Conservation (phyloP, 2,888 invertebrate genomes). For the Andrena trimmerana region DNA sequence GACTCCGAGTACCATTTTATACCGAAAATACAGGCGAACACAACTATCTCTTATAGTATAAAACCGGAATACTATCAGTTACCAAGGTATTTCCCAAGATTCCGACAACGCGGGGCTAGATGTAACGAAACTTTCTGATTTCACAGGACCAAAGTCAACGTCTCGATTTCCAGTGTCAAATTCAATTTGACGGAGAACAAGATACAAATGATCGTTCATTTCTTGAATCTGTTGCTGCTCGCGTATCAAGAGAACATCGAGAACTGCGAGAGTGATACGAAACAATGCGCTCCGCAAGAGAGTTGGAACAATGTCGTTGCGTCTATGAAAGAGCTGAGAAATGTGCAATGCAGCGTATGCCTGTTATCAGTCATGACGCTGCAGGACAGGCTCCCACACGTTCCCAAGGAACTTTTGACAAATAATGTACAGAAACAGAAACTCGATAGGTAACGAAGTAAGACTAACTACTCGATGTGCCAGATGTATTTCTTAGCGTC, state of each 20-base stretch:
- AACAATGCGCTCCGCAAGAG: slow-evolving; percentile 29
- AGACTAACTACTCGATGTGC: slow-evolving; percentile 31
- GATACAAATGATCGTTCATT: slow-evolving; percentile 89
- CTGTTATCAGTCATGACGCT: slow-evolving; percentile 75
- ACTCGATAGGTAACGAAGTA: slow-evolving; percentile 74
- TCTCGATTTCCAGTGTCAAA: slow-evolving; percentile 90
- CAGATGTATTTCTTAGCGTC: background rate
- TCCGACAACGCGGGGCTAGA: background rate
- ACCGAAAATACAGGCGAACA: slow-evolving; percentile 89
- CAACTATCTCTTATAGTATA: slow-evolving; percentile 91
- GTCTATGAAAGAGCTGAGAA: slow-evolving; percentile 67
- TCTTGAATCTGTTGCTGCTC: slow-evolving; percentile 86
- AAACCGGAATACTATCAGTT: slow-evolving; percentile 90
- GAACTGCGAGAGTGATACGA: slow-evolving; percentile 41
- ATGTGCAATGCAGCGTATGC: slow-evolving; percentile 75
- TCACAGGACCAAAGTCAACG: slow-evolving; percentile 91
- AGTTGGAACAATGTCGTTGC: slow-evolving; percentile 24
- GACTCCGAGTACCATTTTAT: slow-evolving; percentile 92
- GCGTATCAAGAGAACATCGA: slow-evolving; percentile 77
- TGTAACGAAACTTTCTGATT: slow-evolving; percentile 41
- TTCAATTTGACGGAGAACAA: slow-evolving; percentile 91
- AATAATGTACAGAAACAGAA: slow-evolving; percentile 76
- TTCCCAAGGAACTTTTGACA: slow-evolving; percentile 70
- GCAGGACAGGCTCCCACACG: slow-evolving; percentile 69
- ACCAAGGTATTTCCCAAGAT: slow-evolving; percentile 86